These are phyloP conservation scores for Drosophila melanica DNA, from an alignment of 1,140 invertebrate species.

Conservation along the genomic window DNA sequence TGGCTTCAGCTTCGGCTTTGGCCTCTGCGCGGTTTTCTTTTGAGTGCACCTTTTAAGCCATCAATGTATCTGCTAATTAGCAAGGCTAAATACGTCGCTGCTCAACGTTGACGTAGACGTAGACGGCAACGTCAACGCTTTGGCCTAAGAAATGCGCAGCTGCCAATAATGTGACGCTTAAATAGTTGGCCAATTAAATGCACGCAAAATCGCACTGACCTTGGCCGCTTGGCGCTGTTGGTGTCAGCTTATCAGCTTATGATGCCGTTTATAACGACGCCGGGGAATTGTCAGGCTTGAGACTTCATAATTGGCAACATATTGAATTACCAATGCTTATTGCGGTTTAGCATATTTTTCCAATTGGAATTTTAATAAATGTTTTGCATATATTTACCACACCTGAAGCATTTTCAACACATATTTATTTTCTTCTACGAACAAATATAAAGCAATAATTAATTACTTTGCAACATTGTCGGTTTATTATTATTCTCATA, in stretches of 20 bases:
- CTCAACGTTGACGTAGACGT: no score
- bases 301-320: not conserved
- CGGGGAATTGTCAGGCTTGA: not conserved
- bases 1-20: constrained; percentile 45
- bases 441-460: no score
- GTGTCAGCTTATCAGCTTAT: constrained; percentile 24
- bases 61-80: constrained; percentile 37
- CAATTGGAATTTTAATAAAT: no score
- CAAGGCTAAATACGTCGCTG: constrained; percentile 18
- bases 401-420: no score
- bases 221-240: constrained; percentile 49
- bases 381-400: no score
- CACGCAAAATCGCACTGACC: constrained; percentile 67
- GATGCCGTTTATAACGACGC: constrained; percentile 10
- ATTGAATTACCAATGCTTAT: not conserved
- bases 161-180: constrained; percentile 54
- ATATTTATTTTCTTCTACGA: no score
- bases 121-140: constrained; percentile 2
- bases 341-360: no score
- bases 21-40: no score
- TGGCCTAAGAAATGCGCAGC: constrained; percentile 36
- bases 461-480: no score
- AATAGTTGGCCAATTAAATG: constrained; percentile 64
- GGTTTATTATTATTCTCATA: no score
- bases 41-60: not conserved